Evolutionary conservation across 2,888 invertebrate genomes (phyloP).

Genomic region (Sisyra nigra): DNA sequence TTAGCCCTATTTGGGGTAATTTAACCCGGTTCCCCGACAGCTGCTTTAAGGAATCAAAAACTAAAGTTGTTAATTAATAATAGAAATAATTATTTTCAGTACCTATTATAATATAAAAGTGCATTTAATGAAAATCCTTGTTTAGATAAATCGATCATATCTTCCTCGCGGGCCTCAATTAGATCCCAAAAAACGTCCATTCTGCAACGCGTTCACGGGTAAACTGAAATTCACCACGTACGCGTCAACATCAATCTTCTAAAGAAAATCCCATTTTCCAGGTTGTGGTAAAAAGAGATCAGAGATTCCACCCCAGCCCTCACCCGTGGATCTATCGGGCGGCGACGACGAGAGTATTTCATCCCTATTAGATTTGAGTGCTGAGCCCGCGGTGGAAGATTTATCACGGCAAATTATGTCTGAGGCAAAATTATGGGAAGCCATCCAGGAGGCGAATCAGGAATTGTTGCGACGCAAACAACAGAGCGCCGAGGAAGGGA

Average conservation of each 20-base stretch:
- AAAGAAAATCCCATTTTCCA: conserved; percentile 19
- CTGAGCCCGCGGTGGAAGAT: conserved; percentile 55
- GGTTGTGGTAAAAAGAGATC: conserved; percentile 62
- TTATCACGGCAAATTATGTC: conserved; percentile 63
- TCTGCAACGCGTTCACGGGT: conserved; percentile 84
- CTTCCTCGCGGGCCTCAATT: conserved; percentile 9
- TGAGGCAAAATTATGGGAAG: conserved; percentile 64
- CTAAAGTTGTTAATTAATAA: no score
- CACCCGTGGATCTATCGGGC: conserved; percentile 15
- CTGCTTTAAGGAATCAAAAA: no score
- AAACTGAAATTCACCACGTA: conserved; percentile 18
- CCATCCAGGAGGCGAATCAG: conserved; percentile 60
- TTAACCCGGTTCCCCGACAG: no score
- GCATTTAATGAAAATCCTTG: neutral
- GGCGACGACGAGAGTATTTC: conserved; percentile 43
- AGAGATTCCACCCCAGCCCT: conserved; percentile 21
- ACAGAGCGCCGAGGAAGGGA: conserved; percentile 23
- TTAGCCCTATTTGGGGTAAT: no score
- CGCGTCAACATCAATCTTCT: neutral
- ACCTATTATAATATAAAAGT: neutral
- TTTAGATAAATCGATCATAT: conserved; percentile 4
- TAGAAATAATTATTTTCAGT: no score
- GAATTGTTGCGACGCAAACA: conserved; percentile 49
- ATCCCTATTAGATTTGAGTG: conserved; percentile 47
- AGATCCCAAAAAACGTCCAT: conserved; percentile 60